Evolutionary conservation across 1,140 invertebrate genomes (phyloP), one percentile per base, ranked within the genome.

Genomic region (Hycleus cichorii): DNA sequence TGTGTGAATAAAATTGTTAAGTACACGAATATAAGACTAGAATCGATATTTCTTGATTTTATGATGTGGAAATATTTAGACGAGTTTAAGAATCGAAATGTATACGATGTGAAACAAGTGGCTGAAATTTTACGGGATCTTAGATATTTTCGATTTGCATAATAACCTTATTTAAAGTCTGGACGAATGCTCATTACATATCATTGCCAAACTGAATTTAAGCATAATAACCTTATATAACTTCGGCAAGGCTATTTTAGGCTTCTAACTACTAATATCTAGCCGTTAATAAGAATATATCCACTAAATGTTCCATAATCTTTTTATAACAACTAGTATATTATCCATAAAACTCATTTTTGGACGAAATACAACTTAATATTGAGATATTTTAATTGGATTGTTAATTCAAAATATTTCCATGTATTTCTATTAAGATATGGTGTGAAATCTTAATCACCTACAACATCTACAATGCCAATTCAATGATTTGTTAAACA

Each of bases 111-210:
- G 51, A 53, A 53, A 53, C 27, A 39, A 40, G 39, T 39, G 32
- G 26, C 27, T 50, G 39, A 39, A 39, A 50, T 26, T 32, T 6
- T 42, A 45, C 45, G 46, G n/a, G 51, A 46, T 26, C 26, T 42
- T 44, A 46, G 51, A 53, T 45, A 53, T 53, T 53, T 53, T 53
- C 46, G 46, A 53, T 53, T 53, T 53, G 51, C 51, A 53, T 53
- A 53, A 53, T 53, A 45, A 45, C 42, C 18, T 53, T 53, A 53
- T 53, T 53, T 53, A 53, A 53, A 53, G 51, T 53, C 51, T 12
- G 43, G 51, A 53, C 40, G 51, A 46, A 42, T 53, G 51, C 46
- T 53, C 51, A 53, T 53, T 53, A 53, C 51, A 45, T 53, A 53
- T 53, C 51, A 53, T 46, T 53, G 51, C 51, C 51, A 32, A 18